These are phyloP conservation scores for Eledona agricola DNA, from an alignment of 2,888 invertebrate genomes.

Conservation along the genomic window DNA sequence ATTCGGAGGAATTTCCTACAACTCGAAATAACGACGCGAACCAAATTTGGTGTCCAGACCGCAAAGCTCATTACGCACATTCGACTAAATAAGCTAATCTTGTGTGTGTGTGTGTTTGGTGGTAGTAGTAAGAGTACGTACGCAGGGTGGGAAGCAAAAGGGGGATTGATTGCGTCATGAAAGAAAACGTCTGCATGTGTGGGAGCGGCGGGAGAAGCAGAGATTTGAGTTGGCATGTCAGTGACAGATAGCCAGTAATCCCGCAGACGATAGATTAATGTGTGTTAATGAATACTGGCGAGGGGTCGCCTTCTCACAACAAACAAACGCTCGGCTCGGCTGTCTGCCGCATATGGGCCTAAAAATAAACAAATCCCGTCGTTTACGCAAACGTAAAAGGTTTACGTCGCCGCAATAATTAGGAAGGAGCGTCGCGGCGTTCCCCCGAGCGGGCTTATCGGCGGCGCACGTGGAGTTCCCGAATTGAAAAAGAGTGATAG, in stretches of 20 bases:
- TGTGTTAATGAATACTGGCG: conserved; percentile 33
- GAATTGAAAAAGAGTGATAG: conserved; percentile 44
- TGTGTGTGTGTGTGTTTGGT: too few relatives aligned
- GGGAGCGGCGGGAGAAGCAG: conserved; percentile 19
- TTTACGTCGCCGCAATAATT: conserved; percentile 54
- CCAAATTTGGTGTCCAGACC: too few relatives aligned
- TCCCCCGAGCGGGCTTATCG: conserved; percentile 49
- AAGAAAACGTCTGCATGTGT: conserved; percentile 5
- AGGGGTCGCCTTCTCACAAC: conserved; percentile 34
- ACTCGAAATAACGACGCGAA: conserved; percentile 12
- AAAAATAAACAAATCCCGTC: conserved; percentile 31
- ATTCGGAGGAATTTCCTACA: conserved; percentile 19
- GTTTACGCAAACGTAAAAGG: conserved; percentile 49
- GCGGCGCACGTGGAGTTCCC: conserved; percentile 15
- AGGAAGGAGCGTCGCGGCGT: conserved; percentile 51
- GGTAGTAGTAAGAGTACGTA: too few relatives aligned
- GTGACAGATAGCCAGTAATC: conserved; percentile 34
- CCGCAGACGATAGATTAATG: conserved; percentile 36
- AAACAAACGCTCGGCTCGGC: conserved; percentile 30
- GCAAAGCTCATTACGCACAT: too few relatives aligned
- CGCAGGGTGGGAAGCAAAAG: too few relatives aligned
- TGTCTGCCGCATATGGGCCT: conserved; percentile 21
- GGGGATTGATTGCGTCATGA: not conserved
- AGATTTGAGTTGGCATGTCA: conserved; percentile 32
- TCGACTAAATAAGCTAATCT: too few relatives aligned